Evolutionary conservation across 2,113 vertebrate genomes (phyloP).

Genomic region (Megalops atlanticus): DNA sequence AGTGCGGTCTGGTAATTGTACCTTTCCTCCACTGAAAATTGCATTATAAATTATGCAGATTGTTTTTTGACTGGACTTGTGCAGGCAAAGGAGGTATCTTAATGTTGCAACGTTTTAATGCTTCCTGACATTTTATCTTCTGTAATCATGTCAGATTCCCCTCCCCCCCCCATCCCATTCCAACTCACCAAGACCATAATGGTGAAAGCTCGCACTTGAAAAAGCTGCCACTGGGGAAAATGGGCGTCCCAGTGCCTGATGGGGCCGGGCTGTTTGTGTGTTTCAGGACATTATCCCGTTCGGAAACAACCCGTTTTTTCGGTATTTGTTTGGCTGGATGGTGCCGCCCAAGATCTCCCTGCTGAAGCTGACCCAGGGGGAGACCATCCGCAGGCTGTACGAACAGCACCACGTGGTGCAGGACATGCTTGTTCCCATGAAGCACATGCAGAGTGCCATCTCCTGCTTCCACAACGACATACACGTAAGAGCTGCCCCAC

Average conservation of each 20-base stretch:
- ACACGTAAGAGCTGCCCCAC: slow-evolving; percentile 68
- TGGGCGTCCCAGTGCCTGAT: neutral
- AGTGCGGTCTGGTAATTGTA: slow-evolving; percentile 27
- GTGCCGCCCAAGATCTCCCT: slow-evolving; percentile 97
- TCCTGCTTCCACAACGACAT: slow-evolving; percentile 84
- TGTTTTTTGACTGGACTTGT: slow-evolving; percentile 14
- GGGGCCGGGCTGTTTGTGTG: neutral
- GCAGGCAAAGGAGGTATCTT: neutral
- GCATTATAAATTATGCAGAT: slow-evolving; percentile 32
- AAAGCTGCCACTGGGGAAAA: neutral
- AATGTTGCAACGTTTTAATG: neutral
- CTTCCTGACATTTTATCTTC: neutral
- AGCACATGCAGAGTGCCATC: slow-evolving; percentile 79
- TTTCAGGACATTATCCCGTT: slow-evolving; percentile 97
- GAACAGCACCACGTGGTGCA: slow-evolving; percentile 96
- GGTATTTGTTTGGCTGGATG: slow-evolving; percentile 96
- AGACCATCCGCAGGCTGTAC: slow-evolving; percentile 88
- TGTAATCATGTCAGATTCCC: neutral
- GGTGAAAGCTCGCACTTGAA: neutral
- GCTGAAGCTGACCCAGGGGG: slow-evolving; percentile 95
- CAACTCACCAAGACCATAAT: neutral
- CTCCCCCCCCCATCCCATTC: neutral
- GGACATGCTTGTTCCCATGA: slow-evolving; percentile 97
- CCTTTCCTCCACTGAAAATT: slow-evolving; percentile 23
- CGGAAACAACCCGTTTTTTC: slow-evolving; percentile 90